These are phyloP conservation scores for Metellina segmentata DNA, from an alignment of 2,888 invertebrate species.

Conservation along the genomic window DNA sequence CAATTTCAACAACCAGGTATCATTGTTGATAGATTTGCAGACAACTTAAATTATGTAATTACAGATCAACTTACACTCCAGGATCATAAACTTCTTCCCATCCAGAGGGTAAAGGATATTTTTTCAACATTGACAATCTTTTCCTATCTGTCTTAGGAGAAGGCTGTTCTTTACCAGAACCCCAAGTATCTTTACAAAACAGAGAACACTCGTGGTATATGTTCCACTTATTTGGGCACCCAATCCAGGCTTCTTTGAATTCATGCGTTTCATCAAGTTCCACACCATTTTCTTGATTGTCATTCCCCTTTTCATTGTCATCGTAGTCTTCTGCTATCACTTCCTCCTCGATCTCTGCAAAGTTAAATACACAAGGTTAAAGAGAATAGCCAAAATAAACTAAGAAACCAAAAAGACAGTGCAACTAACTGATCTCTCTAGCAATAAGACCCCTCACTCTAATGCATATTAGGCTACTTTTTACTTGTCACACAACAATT, in stretches of 20 bases:
- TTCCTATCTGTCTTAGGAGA: conserved; percentile 76
- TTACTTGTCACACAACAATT: too few species aligned
- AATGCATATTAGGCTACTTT: too few species aligned
- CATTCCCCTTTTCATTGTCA: conserved; percentile 81
- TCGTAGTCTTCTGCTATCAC: conserved; percentile 97
- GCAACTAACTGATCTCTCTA: too few species aligned
- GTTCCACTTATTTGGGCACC: conserved; percentile 98
- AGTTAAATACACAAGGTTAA: not conserved
- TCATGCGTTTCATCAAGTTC: conserved; percentile 8
- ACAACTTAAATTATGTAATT: too few species aligned
- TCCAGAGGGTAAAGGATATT: conserved; percentile 93
- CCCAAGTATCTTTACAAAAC: conserved; percentile 94
- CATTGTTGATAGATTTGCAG: too few species aligned
- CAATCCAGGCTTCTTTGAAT: conserved; percentile 80
- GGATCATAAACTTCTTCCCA: conserved; percentile 98
- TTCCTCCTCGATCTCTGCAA: conserved; percentile 87
- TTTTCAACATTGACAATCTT: conserved; percentile 87
- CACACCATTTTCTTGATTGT: conserved; percentile 50
- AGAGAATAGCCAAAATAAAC: not conserved
- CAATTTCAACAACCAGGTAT: too few species aligned
- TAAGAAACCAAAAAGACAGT: not conserved
- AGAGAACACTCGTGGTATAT: conserved; percentile 94
- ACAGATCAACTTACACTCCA: conserved; percentile 82
- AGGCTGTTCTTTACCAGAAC: conserved; percentile 81
- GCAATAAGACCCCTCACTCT: too few species aligned